phyloP scores from a whole-genome alignment of 2,113 vertebrate genomes.

The Hippocampus comes region DNA sequence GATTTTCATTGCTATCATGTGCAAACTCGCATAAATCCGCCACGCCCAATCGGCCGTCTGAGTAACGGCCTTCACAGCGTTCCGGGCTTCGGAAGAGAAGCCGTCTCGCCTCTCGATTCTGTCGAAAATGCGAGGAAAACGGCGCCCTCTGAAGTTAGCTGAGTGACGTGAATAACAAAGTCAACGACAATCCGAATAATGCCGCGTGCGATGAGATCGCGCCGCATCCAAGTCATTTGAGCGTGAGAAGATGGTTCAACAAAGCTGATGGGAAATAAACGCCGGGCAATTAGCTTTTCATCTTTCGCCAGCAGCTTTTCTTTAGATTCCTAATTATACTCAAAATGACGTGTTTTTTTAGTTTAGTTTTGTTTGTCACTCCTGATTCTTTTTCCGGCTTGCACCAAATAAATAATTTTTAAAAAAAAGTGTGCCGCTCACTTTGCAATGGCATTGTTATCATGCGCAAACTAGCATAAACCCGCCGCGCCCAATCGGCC shows the following conservation, averaged over 20 bases:
- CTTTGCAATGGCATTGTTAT: conserved; percentile 58
- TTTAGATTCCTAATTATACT: conserved; percentile 40
- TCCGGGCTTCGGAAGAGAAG: too few relatives aligned
- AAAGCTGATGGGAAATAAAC: conserved; percentile 65
- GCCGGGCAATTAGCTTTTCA: conserved; percentile 68
- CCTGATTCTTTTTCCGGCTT: conserved; percentile 56
- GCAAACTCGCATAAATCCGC: too few relatives aligned
- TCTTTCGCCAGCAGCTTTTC: conserved; percentile 53
- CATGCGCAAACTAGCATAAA: too few relatives aligned
- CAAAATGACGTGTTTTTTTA: too few relatives aligned
- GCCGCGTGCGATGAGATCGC: neutral
- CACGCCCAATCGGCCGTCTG: too few relatives aligned
- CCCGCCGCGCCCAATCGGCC: too few relatives aligned
- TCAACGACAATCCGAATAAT: neutral
- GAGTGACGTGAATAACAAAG: neutral
- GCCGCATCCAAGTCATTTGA: neutral
- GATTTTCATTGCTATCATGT: too few relatives aligned
- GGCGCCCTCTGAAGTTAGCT: neutral
- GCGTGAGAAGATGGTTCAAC: conserved; percentile 45
- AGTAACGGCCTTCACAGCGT: too few relatives aligned
- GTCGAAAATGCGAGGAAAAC: neutral
- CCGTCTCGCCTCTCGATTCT: neutral
- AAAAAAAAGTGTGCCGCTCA: conserved; percentile 72
- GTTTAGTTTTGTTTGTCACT: conserved; percentile 53
- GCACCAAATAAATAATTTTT: conserved; percentile 17